phyloP scores from a whole-genome alignment of 2,888 invertebrate genomes.

The Lasioglossum morio region DNA sequence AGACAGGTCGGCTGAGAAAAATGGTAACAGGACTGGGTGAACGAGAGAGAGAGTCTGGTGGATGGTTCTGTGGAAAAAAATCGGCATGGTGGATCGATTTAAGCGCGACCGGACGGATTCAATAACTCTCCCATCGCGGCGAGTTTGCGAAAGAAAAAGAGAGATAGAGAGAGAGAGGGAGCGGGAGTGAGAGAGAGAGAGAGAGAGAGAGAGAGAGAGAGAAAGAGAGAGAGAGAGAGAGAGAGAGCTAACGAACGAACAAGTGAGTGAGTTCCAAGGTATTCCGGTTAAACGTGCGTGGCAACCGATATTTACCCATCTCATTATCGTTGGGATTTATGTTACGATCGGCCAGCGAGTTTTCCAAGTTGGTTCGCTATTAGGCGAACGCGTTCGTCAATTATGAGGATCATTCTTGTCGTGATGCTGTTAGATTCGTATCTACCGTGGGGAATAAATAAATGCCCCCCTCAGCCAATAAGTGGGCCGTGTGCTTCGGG shows the following conservation, averaged over 20 bases:
- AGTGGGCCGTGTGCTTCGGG: slow-evolving; percentile 49
- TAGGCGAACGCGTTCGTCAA: slow-evolving; percentile 72
- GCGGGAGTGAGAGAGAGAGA: not conserved
- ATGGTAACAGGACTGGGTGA: not conserved
- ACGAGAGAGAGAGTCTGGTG: not conserved
- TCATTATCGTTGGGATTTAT: slow-evolving; percentile 78
- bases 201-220: not conserved
- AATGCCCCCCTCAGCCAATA: slow-evolving; percentile 46
- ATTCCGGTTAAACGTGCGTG: slow-evolving; percentile 74
- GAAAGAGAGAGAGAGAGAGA: not conserved
- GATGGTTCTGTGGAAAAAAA: slow-evolving; percentile 32
- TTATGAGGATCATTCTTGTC: slow-evolving; percentile 73
- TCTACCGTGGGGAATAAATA: slow-evolving; percentile 67
- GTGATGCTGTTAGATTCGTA: slow-evolving; percentile 69
- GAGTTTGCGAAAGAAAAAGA: slow-evolving; percentile 19
- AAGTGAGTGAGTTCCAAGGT: slow-evolving; percentile 61
- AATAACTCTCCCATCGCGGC: slow-evolving; percentile 69
- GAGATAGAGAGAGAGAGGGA: not conserved
- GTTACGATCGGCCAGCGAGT: slow-evolving; percentile 69
- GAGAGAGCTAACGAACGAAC: not conserved
- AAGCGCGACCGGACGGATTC: slow-evolving; percentile 69
- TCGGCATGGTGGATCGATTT: slow-evolving; percentile 62
- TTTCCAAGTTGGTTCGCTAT: slow-evolving; percentile 63
- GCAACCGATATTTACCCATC: slow-evolving; percentile 78
- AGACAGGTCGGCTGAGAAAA: not conserved